Percentiles rank a stretch among this genome's conserved stretches.
Evolutionary conservation across 2,113 vertebrate genomes (phyloP).

Genomic region (Camelus dromedarius): DNA sequence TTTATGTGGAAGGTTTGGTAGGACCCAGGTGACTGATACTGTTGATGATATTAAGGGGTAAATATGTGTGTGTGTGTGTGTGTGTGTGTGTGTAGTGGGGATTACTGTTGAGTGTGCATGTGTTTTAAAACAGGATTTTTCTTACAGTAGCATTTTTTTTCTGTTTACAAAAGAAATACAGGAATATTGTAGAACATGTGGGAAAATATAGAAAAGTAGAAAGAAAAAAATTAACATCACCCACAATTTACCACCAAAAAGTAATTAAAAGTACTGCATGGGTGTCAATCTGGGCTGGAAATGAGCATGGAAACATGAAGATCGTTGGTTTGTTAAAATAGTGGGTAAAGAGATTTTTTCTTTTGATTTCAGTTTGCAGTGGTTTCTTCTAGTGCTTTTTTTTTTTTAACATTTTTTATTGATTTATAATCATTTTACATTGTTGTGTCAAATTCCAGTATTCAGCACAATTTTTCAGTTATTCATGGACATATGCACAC

Average conservation of each 20-base stretch:
- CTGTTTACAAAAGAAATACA: background rate
- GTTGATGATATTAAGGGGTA: background rate
- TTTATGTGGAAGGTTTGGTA: background rate
- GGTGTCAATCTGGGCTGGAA: background rate
- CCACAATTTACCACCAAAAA: background rate
- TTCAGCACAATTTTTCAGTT: too few species aligned
- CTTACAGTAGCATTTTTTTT: background rate
- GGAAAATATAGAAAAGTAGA: background rate
- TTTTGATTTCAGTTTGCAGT: background rate
- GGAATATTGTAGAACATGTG: background rate
- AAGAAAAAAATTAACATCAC: slow-evolving; percentile 8
- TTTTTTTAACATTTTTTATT: too few species aligned
- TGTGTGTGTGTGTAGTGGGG: background rate
- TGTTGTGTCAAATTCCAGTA: too few species aligned
- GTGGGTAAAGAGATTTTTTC: background rate
- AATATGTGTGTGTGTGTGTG: background rate
- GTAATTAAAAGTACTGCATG: background rate
- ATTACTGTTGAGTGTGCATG: background rate
- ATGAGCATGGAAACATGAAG: background rate
- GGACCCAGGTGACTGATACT: background rate
- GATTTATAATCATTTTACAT: too few species aligned
- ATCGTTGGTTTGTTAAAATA: background rate
- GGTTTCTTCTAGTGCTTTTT: background rate
- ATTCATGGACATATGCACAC: too few species aligned
- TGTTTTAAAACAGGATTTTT: background rate